Percentiles rank a stretch among this genome's conserved stretches.
These are phyloP conservation scores for Brenthis daphne DNA, from an alignment of 2,888 invertebrate genomes.

Conservation along the genomic window DNA sequence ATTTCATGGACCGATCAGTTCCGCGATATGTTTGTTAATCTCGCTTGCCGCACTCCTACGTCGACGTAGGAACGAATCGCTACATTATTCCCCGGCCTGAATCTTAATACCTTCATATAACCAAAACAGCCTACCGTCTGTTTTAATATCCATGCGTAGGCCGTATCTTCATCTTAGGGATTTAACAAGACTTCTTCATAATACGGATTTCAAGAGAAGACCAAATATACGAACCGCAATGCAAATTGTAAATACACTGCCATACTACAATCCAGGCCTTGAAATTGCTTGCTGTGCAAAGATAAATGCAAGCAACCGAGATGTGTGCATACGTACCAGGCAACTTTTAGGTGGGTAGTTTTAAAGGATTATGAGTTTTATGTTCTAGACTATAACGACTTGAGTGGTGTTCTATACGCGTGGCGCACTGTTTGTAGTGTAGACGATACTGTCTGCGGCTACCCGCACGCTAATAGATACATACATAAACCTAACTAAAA, in stretches of 20 bases:
- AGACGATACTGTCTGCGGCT: conserved; percentile 37
- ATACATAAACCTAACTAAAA: conserved; percentile 22
- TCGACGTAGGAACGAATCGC: conserved; percentile 35
- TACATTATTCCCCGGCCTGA: conserved; percentile 38
- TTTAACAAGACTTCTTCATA: conserved; percentile 42
- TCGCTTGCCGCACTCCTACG: conserved; percentile 36
- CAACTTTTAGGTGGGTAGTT: conserved; percentile 15
- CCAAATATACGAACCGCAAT: conserved; percentile 45
- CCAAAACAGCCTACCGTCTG: conserved; percentile 40
- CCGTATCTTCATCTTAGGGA: conserved; percentile 42
- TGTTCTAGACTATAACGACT: conserved; percentile 17
- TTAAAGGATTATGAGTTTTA: conserved; percentile 26
- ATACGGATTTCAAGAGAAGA: conserved; percentile 43
- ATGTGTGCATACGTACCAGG: conserved; percentile 40
- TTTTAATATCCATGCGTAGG: conserved; percentile 42
- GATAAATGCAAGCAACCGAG: conserved; percentile 44
- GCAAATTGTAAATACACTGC: conserved; percentile 46
- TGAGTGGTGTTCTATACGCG: conserved; percentile 9
- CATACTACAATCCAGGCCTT: conserved; percentile 42
- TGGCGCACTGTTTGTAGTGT: conserved; percentile 25
- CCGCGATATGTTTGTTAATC: conserved; percentile 37
- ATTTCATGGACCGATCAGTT: conserved; percentile 17
- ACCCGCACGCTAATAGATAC: conserved; percentile 36
- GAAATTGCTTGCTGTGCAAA: conserved; percentile 47
- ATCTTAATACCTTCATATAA: conserved; percentile 43